Base-by-base conservation (phyloP, 2,888 invertebrate species). In the Merodon equestris region DNA sequence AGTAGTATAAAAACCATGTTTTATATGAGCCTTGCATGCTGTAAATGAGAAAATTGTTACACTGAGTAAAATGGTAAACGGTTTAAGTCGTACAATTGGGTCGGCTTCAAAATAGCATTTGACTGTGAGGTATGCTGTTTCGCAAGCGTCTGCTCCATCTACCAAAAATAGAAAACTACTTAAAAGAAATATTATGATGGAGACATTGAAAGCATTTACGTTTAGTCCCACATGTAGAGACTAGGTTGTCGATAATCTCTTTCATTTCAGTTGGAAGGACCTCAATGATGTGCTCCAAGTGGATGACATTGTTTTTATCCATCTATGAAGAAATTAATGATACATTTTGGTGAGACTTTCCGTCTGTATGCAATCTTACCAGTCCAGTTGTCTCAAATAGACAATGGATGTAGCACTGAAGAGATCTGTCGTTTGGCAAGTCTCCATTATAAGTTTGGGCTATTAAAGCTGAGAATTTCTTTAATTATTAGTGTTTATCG, bases 381-480 rank as follows among this genome's bases (percentile, higher is more conserved):
- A 88, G 75, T 45, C 87, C 87, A 19, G 86, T 83, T 64, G 83
- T 84, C n/a, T 87, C 84, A 42, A 88, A 84, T 66, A 88, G 82
- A 74, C 88, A 88, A 50, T 88, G 86, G 0, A 88, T 47, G 58
- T 87, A 88, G 40, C 88, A 88, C 63, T 88, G 85, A 0, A 88
- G 82, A 7, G 70, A 60, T 9, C 79, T 83, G 72, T 87, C 85
- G 10, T 81, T 71, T 9, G 87, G 84, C 34, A 88, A 60, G 27
- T 54, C 45, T 19, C 84, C 83, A 13, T 77, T 82, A 5, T 83
- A 75, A 1, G 82, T 83, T 36, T 82, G 51, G 0, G 1, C 12
- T 14, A 86, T 64, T 0, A 83, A 12, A 1, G 82, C 87, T 86
- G 60, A 1, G 81, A 70, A 42, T 17, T 4, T 47, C 9, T 40